phyloP scores from a whole-genome alignment of 2,797 vertebrate species.

The Hippoglossus hippoglossus region DNA sequence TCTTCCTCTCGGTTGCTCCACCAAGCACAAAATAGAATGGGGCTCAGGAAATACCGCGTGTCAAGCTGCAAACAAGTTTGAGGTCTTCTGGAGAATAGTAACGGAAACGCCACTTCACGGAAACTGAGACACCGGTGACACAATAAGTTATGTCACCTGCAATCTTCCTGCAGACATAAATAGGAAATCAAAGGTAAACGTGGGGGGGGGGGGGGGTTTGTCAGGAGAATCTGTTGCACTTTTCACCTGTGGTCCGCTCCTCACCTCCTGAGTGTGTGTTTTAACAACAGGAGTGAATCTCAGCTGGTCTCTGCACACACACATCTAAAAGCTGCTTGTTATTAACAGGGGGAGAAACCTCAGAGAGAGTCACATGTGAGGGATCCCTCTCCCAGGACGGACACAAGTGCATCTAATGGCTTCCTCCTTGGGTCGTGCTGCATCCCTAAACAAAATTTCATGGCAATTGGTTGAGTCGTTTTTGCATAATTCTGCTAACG shows the following conservation, averaged over 20 bases:
- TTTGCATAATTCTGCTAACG: too few species aligned
- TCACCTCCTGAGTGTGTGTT: neutral
- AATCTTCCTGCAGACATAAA: neutral
- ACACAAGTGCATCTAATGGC: too few species aligned
- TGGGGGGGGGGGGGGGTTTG: too few species aligned
- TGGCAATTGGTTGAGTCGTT: too few species aligned
- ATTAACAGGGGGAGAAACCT: too few species aligned
- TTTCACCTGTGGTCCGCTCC: neutral
- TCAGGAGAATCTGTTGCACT: conserved; percentile 5
- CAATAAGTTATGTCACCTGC: conserved; percentile 8
- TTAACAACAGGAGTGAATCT: too few species aligned
- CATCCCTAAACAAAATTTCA: too few species aligned
- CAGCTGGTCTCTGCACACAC: too few species aligned
- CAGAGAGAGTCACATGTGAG: too few species aligned
- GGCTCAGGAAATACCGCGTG: neutral
- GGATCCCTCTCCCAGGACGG: too few species aligned
- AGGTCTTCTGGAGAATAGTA: neutral
- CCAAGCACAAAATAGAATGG: conserved; percentile 1
- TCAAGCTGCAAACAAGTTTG: conserved; percentile 9
- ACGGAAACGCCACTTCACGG: neutral
- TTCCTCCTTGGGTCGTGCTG: too few species aligned
- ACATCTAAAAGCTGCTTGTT: too few species aligned
- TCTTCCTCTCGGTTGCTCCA: conserved; percentile 10
- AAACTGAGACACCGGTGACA: neutral
- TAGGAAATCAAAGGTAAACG: neutral